A percentile compares a stretch with the other conserved stretches of the same genome.
Evolutionary conservation across 2,113 vertebrate species (phyloP).

Genomic region (Sclerurus mexicanus): DNA sequence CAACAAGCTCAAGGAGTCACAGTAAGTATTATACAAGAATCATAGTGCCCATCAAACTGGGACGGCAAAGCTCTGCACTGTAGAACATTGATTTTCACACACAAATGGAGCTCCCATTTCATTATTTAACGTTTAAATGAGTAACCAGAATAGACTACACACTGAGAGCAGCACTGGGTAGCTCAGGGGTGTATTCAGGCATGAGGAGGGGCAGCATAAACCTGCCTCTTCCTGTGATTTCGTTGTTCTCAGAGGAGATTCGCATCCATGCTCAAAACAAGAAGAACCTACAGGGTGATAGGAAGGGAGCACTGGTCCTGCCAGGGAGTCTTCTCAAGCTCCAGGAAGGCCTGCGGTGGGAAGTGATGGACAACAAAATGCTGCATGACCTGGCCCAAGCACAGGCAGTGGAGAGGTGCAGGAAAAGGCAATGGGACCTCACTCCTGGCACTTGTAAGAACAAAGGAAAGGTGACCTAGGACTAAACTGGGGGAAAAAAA

Average conservation of each 20-base stretch:
- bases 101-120: background rate
- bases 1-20: background rate
- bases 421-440: background rate
- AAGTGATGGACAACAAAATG: background rate
- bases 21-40: background rate
- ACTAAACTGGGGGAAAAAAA: background rate
- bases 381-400: accelerated
- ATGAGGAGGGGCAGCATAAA: background rate
- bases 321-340: background rate
- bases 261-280: background rate
- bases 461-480: background rate
- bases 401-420: background rate
- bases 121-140: background rate
- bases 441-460: background rate
- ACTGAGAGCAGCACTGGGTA: background rate
- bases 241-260: background rate
- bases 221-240: background rate
- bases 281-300: background rate
- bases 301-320: background rate
- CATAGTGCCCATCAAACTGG: background rate
- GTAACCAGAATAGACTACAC: background rate
- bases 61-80: background rate
- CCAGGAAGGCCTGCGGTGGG: background rate
- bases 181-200: background rate
- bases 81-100: constrained; percentile 45